A percentile compares a stretch with the other conserved stretches of the same genome.
phyloP scores from a whole-genome alignment of 2,797 vertebrate genomes.

The Halcyon smyrnensis region DNA sequence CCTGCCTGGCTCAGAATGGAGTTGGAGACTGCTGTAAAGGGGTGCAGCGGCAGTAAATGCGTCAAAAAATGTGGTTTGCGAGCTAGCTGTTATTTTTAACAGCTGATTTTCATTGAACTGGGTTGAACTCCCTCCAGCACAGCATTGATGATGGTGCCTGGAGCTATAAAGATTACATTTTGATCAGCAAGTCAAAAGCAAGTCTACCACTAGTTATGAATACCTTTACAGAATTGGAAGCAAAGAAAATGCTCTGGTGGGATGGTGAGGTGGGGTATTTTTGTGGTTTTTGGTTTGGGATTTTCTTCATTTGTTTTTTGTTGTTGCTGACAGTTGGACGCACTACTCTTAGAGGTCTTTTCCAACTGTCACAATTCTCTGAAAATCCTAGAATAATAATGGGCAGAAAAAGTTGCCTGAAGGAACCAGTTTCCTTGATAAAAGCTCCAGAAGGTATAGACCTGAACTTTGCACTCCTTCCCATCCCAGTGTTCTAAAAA shows the following conservation, averaged over 20 bases:
- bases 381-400: constrained; percentile 42
- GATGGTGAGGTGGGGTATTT: too few relatives aligned
- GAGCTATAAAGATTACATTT: constrained; percentile 56
- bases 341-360: too few relatives aligned
- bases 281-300: too few relatives aligned
- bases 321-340: too few relatives aligned
- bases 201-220: constrained; percentile 50
- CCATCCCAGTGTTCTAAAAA: constrained; percentile 8
- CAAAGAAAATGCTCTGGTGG: not conserved
- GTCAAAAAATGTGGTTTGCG: constrained; percentile 31
- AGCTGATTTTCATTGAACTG: constrained; percentile 34
- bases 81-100: constrained; percentile 31
- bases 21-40: not conserved
- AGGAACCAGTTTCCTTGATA: constrained; percentile 7
- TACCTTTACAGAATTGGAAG: constrained; percentile 40
- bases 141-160: constrained; percentile 52
- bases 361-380: too few relatives aligned
- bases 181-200: constrained; percentile 66
- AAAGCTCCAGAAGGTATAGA: constrained; percentile 5
- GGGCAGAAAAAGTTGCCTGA: constrained; percentile 24
- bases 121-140: constrained; percentile 51
- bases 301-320: too few relatives aligned
- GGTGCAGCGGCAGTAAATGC: not conserved
- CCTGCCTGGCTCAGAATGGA: not conserved
- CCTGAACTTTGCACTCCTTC: not conserved